Base-by-base conservation (phyloP, 1,140 invertebrate genomes). In the Popillia japonica region DNA sequence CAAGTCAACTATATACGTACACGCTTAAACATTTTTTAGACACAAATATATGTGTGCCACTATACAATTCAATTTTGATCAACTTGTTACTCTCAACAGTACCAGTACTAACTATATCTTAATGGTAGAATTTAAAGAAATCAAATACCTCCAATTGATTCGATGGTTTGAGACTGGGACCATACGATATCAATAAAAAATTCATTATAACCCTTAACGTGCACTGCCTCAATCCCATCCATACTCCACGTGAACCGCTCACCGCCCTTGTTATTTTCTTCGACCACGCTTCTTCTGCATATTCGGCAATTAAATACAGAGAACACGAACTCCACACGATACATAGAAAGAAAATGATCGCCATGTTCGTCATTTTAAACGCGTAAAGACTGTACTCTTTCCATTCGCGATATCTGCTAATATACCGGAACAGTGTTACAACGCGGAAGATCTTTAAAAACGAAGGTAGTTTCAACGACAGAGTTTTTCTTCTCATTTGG, bases 81-180 rank as follows among this genome's bases (percentile, higher is more conserved):
- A n/a, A n/a, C n/a, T n/a, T n/a, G n/a, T n/a, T n/a, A n/a, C n/a
- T n/a, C n/a, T n/a, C n/a, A n/a, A n/a, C n/a, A n/a, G n/a, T n/a
- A n/a, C n/a, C n/a, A n/a, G n/a, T n/a, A n/a, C 79, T 40, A 83
- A 74, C 40, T 79, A 2, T 40, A 11, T 14, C n/a, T 41, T 40
- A 68, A 14, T 1, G 40, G n/a, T 10, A 74, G 9, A 14, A 74
- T 17, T n/a, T 34, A 17, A 41, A 74, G 2, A 9, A 34, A n/a
- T 27, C 4, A 34, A 74, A n/a, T 23, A n/a, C 23, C 23, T 11
- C 72, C 14, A 74, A 40, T 41, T 41, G 2, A 2, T 4, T 14
- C 72, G 72, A 40, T n/a, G n/a, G 10, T 74, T 41, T n/a, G n/a
- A n/a, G n/a, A 34, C 10, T 11, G 2, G 2, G 3, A 9, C 34